Base-by-base conservation (phyloP, 1,140 invertebrate genomes). In the Diorhabda elongata region DNA sequence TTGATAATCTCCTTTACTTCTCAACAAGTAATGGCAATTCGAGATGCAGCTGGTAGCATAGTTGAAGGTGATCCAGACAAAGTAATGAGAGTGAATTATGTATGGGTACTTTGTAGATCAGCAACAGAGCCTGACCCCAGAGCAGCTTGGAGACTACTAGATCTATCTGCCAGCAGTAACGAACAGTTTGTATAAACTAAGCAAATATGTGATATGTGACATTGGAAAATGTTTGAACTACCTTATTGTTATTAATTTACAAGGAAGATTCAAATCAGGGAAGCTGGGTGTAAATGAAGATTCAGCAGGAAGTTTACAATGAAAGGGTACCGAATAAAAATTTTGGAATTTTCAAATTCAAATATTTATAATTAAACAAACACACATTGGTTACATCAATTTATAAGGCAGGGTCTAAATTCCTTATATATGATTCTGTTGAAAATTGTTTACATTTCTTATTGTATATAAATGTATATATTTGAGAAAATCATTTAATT, bases 81-180 rank as follows among this genome's bases (percentile, higher is more conserved):
- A 84, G 91, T 99, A 11, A 89, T 98, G 85, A 85, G 95, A 66
- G 91, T 98, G 0, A 91, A 92, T 77, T 97, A 99, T 81, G 94
- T 98, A 26, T 99, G 97, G 97, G 97, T 98, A 4, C 83, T 99
- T 64, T 99, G 98, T 82, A 83, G 98, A 66, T 98, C 99, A 83
- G 91, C 92, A 61, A 88, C 91, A 68, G 97, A 99, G 84, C 79
- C 98, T 26, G 94, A 99, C 85, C 93, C 97, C 0, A 92, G 90
- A 79, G 92, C 97, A 2, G 97, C 97, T 0, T 99, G 98, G 98
- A 89, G 95, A 81, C 82, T 99, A 9, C 85, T 99, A 62, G 98
- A 99, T 80, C 81, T 98, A 3, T 95, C 94, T 44, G 93, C 92
- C 1, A 94, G 89, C 72, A 92, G 93, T 79, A 87, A 88, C 64